phyloP scores from a whole-genome alignment of 2,888 invertebrate species.

The Stenodera caucasica region DNA sequence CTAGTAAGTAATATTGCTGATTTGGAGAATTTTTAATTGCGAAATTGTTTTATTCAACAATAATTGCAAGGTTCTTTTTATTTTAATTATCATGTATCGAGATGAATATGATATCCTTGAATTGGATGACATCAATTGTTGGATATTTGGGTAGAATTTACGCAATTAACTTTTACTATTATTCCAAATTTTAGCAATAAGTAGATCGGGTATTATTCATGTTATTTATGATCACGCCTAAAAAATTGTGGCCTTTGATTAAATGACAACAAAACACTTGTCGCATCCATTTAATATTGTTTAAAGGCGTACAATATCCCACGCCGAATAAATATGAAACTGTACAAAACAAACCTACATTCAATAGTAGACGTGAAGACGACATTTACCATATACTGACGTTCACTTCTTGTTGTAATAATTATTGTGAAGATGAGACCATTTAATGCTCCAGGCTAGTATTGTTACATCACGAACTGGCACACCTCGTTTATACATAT shows the following conservation, averaged over 20 bases:
- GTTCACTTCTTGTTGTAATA: constrained; percentile 22
- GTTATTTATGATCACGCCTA: constrained; percentile 13
- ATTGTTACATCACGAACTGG: constrained; percentile 29
- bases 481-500: constrained; percentile 21
- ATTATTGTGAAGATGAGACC: constrained; percentile 29
- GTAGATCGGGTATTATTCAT: constrained; percentile 15
- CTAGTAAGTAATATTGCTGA: no score
- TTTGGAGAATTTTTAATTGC: no score
- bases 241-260: constrained; percentile 21
- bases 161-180: neutral
- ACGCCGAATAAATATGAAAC: constrained; percentile 21
- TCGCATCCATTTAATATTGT: constrained; percentile 12
- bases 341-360: constrained; percentile 24
- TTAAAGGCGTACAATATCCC: constrained; percentile 27
- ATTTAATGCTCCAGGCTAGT: constrained; percentile 25
- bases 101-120: constrained; percentile 10
- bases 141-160: constrained; percentile 4
- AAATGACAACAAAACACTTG: constrained; percentile 26
- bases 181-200: no score
- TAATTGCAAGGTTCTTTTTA: constrained; percentile 6
- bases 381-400: constrained; percentile 28
- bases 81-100: neutral
- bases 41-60: constrained; percentile 5
- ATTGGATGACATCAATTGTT: constrained; percentile 4
- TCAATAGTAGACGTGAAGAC: constrained; percentile 25